Conservation (phyloP, 2,797 vertebrate species). For the Gouania willdenowi region DNA sequence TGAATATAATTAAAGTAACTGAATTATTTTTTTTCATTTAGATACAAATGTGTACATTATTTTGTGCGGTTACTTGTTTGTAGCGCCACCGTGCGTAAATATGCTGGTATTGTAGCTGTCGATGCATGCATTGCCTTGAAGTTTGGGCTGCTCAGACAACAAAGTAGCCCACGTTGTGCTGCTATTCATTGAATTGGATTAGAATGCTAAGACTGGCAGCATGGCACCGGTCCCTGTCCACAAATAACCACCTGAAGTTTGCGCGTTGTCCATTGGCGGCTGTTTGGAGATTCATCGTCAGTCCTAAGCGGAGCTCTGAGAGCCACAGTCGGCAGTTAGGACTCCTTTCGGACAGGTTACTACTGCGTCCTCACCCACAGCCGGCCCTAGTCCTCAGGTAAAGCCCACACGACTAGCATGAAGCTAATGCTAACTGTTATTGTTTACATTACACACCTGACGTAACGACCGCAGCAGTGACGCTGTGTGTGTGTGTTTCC, state of each 20-base stretch:
- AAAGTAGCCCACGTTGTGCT: slow-evolving; percentile 4
- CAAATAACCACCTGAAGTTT: slow-evolving; percentile 21
- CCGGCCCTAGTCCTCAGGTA: slow-evolving; percentile 61
- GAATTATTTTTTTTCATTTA: no score
- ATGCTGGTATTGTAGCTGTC: slow-evolving; percentile 20
- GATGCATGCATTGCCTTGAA: slow-evolving; percentile 3
- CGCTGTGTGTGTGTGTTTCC: no score
- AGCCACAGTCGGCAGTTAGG: slow-evolving; percentile 5
- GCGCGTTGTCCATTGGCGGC: slow-evolving; percentile 19
- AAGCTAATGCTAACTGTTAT: slow-evolving; percentile 2
- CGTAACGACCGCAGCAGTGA: no score
- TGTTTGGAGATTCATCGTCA: slow-evolving; percentile 1
- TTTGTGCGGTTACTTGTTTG: no score
- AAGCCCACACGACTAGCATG: slow-evolving; percentile 10
- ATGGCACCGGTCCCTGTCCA: slow-evolving; percentile 43
- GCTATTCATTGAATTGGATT: slow-evolving; percentile 12
- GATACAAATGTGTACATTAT: no score
- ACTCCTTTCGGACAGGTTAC: slow-evolving; percentile 12
- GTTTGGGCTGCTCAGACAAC: slow-evolving; percentile 2
- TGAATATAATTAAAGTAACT: no score
- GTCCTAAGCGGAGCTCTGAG: background rate
- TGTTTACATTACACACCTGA: no score
- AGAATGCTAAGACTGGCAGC: slow-evolving; percentile 63
- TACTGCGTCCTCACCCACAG: slow-evolving; percentile 13
- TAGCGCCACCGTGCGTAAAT: slow-evolving; percentile 34